These are phyloP conservation scores for Alca torda DNA, from an alignment of 2,797 vertebrate genomes.

Conservation along the genomic window DNA sequence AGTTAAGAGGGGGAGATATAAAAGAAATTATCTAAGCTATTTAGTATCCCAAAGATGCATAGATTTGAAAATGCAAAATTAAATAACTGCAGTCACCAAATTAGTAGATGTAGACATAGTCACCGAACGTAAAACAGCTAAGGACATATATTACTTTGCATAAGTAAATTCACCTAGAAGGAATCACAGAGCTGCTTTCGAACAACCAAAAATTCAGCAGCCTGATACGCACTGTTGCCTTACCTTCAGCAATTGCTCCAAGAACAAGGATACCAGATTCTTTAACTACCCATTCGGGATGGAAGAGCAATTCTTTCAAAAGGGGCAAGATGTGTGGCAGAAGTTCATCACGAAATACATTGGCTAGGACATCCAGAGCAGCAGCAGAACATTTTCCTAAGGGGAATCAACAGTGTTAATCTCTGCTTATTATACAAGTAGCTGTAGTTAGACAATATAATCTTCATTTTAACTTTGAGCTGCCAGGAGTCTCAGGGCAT, in stretches of 20 bases:
- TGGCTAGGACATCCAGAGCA: slow-evolving; percentile 91
- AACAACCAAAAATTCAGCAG: background rate
- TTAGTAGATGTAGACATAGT: background rate
- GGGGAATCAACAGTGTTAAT: slow-evolving; percentile 12
- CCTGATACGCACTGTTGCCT: background rate
- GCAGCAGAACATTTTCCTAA: slow-evolving; percentile 96
- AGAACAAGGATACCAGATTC: slow-evolving; percentile 96
- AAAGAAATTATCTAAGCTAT: background rate
- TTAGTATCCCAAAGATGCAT: background rate
- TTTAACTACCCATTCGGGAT: slow-evolving; percentile 93
- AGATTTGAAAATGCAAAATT: background rate
- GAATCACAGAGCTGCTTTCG: background rate
- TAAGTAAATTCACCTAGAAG: background rate
- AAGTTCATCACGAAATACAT: slow-evolving; percentile 94
- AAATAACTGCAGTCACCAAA: background rate
- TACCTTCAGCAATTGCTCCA: slow-evolving; percentile 95
- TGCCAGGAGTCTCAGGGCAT: background rate
- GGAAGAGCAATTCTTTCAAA: slow-evolving; percentile 94
- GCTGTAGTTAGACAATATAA: background rate
- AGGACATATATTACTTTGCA: background rate
- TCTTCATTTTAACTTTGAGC: background rate
- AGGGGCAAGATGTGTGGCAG: slow-evolving; percentile 91
- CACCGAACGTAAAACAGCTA: background rate
- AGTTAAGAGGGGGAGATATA: background rate
- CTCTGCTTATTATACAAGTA: background rate